Evolutionary conservation across 1,140 invertebrate species (phyloP), one percentile per base, ranked within the genome.

Genomic region (Pectinophora gossypiella): DNA sequence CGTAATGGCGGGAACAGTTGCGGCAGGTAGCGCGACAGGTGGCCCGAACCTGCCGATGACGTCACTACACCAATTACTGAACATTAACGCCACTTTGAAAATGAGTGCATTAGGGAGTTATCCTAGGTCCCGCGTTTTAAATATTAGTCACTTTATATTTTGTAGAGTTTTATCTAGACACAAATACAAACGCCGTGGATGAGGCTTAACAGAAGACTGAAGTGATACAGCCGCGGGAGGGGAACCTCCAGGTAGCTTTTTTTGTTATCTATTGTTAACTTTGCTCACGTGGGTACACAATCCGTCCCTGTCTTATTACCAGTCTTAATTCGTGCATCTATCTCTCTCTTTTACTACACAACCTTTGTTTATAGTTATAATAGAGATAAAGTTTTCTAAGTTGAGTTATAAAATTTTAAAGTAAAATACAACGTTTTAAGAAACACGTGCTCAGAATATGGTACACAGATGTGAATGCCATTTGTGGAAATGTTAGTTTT

Each of bases 201-300:
- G 60, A 80, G 73, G 78, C 70, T 76, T 73, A 72, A 51, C 49
- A 61, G 53, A 56, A 75, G 63, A 82, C 78, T 81, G 71, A 56
- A 19, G 54, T 44, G 52, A 12, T 9, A 48, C 47, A 44, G 59
- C 54, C 42, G 72, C 58, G 68, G 64, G 65, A 76, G 62, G 59
- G 48, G 72, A 81, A 77, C 75, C 81, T 76, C 72, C 80, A 84
- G 83, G 80, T 84, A 85, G 68, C 59, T 58, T 74, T 83, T 77
- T 81, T 81, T 76, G 57, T 73, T 68, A 75, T 70, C 79, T 80
- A 80, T 85, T 83, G 79, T 86, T 79, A 76, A 77, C 66, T 48
- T 67, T 68, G 62, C 72, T 77, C 82, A 84, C 80, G 78, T 85
- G 82, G 70, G 65, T 54, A 32, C 27, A 32, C 7, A 32, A 32